phyloP scores from a whole-genome alignment of 2,113 vertebrate species.

The Chaetorhynchus papuensis region DNA sequence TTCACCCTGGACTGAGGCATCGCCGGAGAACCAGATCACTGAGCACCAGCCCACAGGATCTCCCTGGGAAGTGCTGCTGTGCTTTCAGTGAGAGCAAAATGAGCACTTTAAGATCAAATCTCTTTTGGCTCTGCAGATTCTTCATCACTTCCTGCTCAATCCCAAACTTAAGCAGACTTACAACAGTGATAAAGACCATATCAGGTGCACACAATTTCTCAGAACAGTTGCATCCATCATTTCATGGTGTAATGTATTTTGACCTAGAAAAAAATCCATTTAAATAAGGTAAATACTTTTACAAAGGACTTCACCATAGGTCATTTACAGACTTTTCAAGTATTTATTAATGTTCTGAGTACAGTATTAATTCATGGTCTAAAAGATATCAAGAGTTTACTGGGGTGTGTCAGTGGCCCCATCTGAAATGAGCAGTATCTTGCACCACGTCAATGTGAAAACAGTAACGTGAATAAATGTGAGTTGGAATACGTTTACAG shows the following conservation, averaged over 20 bases:
- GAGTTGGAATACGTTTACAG: conserved; percentile 55
- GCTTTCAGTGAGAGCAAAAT: background rate
- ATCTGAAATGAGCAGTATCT: conserved; percentile 11
- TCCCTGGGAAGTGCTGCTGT: background rate
- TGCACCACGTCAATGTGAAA: conserved; percentile 28
- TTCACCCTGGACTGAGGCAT: background rate
- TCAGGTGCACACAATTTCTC: background rate
- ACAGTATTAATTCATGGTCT: conserved; percentile 50
- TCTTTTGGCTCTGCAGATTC: background rate
- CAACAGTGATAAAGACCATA: background rate
- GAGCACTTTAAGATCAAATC: background rate
- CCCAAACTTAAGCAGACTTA: background rate
- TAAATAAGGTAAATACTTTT: background rate
- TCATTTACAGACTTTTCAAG: conserved; percentile 10
- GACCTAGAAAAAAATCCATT: conserved; percentile 3
- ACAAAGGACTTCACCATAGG: background rate
- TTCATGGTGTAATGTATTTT: background rate
- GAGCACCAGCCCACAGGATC: background rate
- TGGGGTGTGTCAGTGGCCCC: background rate
- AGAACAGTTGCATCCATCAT: background rate
- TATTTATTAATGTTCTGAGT: conserved; percentile 46
- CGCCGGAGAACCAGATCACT: background rate
- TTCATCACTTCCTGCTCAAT: background rate
- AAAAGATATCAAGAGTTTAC: conserved; percentile 37
- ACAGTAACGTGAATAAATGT: conserved; percentile 14